A percentile compares a stretch with the other conserved stretches of the same genome.
Conservation (phyloP, 2,113 vertebrate genomes). For the Campylomormyrus tamandua region DNA sequence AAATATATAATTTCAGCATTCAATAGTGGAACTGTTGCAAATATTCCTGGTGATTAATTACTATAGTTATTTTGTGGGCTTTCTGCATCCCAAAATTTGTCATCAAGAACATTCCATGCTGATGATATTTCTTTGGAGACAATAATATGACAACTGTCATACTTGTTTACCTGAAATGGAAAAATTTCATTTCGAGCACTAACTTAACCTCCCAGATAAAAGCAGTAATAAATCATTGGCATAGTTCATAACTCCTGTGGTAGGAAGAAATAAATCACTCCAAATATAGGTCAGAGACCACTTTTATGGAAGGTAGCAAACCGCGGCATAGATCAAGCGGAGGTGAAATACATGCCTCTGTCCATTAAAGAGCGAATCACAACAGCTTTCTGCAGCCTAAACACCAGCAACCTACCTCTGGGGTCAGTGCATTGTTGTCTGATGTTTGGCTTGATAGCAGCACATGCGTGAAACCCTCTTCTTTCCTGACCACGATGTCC, state of each 20-base stretch:
- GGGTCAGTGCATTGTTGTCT: slow-evolving; percentile 91
- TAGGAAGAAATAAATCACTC: neutral
- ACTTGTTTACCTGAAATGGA: neutral
- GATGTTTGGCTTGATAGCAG: slow-evolving; percentile 93
- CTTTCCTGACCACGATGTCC: slow-evolving; percentile 96
- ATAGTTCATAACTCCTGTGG: neutral
- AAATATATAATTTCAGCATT: neutral
- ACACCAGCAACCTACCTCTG: slow-evolving; percentile 70
- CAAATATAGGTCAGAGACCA: neutral
- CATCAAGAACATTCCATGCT: neutral
- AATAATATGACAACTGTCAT: neutral
- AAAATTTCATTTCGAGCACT: neutral
- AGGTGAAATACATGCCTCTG: neutral
- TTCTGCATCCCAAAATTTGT: neutral
- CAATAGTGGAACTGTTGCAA: neutral
- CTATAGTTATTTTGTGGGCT: neutral
- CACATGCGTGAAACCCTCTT: slow-evolving; percentile 94
- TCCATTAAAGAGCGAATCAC: neutral
- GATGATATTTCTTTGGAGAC: neutral
- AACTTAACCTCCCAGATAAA: neutral
- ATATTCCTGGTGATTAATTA: neutral
- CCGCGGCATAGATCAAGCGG: neutral
- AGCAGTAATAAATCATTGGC: neutral
- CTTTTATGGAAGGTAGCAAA: neutral
- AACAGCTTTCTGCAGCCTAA: neutral